Evolutionary conservation across 2,113 vertebrate genomes (phyloP).

Genomic region (Panurus biarmicus): DNA sequence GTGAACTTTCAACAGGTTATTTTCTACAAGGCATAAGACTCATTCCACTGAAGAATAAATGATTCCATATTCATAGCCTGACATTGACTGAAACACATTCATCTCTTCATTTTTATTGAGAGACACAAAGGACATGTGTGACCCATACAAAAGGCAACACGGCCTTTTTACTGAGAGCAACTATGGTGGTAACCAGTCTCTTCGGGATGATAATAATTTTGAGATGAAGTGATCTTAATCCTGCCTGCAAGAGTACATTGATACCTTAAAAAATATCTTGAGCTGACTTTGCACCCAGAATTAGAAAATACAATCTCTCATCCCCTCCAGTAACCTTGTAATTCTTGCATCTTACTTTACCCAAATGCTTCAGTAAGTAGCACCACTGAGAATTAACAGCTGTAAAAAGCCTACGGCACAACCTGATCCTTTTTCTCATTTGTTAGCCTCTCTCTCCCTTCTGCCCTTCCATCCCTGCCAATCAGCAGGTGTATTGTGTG

Average conservation of each 20-base stretch:
- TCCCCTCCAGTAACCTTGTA: fast-evolving
- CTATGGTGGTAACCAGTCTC: background rate
- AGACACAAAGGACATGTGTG: background rate
- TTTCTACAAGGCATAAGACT: background rate
- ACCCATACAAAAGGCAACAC: background rate
- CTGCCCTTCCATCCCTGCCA: background rate
- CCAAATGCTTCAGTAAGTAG: background rate
- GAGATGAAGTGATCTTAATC: background rate
- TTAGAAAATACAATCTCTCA: background rate
- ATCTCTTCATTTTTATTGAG: background rate
- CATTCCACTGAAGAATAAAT: background rate
- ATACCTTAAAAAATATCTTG: background rate
- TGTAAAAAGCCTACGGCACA: background rate
- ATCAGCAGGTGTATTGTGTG: background rate
- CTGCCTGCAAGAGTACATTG: background rate
- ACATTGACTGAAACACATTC: background rate
- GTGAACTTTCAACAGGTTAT: background rate
- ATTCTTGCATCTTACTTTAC: background rate
- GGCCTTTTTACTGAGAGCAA: background rate
- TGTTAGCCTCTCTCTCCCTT: background rate
- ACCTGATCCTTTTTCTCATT: background rate
- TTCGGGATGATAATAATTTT: background rate
- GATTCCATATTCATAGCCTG: background rate
- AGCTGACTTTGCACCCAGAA: background rate
- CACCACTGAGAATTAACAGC: background rate